Percentiles rank a stretch among this genome's conserved stretches.
phyloP scores from a whole-genome alignment of 2,797 vertebrate genomes.

The Salarias fasciatus region DNA sequence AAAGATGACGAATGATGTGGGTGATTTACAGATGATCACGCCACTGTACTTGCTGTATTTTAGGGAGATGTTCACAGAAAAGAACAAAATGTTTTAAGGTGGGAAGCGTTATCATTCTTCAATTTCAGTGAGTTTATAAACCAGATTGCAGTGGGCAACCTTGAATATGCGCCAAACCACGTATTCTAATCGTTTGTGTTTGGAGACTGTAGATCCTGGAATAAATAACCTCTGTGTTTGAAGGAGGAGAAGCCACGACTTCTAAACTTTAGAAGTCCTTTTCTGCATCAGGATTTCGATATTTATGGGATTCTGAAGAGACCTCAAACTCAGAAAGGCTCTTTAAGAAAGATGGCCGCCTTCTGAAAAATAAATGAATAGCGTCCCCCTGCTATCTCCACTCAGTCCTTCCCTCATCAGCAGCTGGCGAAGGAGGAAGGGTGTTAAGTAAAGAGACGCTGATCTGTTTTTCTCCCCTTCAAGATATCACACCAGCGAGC shows the following conservation, averaged over 20 bases:
- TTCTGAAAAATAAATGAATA: constrained; percentile 71
- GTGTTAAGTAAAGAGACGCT: constrained; percentile 74
- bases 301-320: constrained; percentile 46
- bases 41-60: too few relatives aligned
- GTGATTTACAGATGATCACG: too few relatives aligned
- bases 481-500: constrained; percentile 73
- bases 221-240: too few relatives aligned
- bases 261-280: background rate
- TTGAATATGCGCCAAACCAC: too few relatives aligned
- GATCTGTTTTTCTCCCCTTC: constrained; percentile 74
- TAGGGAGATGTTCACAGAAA: too few relatives aligned
- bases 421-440: constrained; percentile 47
- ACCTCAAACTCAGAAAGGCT: constrained; percentile 55
- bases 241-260: background rate
- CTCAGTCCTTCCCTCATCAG: constrained; percentile 56
- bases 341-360: constrained; percentile 45
- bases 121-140: too few relatives aligned
- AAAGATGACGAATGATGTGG: too few relatives aligned
- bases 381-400: constrained; percentile 48
- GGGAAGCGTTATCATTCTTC: too few relatives aligned
- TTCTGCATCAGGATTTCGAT: constrained; percentile 30
- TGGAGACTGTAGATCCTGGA: too few relatives aligned
- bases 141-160: too few relatives aligned
- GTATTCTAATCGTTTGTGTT: constrained; percentile 9
- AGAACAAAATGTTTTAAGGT: too few relatives aligned